Base-by-base conservation (phyloP, 30 jellyfish, hydroid and myxozoan genomes). In the Aurelia aurita region DNA sequence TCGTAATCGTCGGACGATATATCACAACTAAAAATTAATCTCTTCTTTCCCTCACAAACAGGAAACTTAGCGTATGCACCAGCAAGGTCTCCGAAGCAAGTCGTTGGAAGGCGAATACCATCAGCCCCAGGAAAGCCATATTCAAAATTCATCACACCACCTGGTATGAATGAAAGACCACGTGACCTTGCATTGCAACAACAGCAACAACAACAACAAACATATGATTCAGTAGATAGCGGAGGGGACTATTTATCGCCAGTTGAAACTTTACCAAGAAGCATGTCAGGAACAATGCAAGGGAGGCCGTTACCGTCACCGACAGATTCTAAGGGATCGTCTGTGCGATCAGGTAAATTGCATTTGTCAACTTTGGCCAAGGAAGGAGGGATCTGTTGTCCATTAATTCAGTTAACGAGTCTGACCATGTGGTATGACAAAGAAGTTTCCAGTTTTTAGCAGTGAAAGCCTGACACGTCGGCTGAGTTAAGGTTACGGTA, bases 281-380 rank as follows among this genome's bases (percentile, higher is more conserved):
- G 61, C 5, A 31, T 20, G 69, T 39, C 51, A 39, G 51, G 15
- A 39, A 51, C 88, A 44, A 77, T 77, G 88, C 79, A 62, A 43
- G 75, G 90, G 29, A 83, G 84, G 47, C 83, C 81, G 20, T 55
- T 83, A n/a, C 93, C 93, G 1, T 69, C 86, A 12, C 87, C 93
- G 3, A 16, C 87, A 19, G 93, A 63, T 21, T 69, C 93, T 20
- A 34, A 35, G 55, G 67, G 67, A 14, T 55, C 67, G 3, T 55
- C 67, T 55, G 8, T n/a, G 14, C 29, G 12, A 16, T 55, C 67
- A 55, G 67, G 67, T 55, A 55, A 55, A 10, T 55, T 6, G 7
- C 16, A 39, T 8, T 39, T 8, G 51, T 8, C n/a, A n/a, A n/a
- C n/a, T n/a, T n/a, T n/a, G n/a, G n/a, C n/a, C n/a, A n/a, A n/a